Evolutionary conservation across 2,797 vertebrate genomes (phyloP).

Genomic region (Corythornis leucogaster): DNA sequence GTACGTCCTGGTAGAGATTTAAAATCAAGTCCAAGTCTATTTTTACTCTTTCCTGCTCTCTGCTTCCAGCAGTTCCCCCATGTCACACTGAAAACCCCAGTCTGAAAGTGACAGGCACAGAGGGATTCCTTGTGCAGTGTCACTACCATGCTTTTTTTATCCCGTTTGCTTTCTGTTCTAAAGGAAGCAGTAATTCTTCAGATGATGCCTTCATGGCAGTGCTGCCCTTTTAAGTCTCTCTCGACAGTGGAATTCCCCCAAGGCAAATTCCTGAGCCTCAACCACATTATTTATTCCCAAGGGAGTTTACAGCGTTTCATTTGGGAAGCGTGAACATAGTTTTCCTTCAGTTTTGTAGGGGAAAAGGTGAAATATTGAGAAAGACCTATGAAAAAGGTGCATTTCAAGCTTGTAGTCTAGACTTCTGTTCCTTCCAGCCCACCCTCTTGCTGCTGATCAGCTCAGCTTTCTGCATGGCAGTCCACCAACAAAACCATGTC

Average conservation of each 20-base stretch:
- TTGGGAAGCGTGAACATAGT: conserved; percentile 14
- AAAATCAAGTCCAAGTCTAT: background rate
- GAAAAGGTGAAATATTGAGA: background rate
- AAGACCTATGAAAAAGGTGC: background rate
- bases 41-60: background rate
- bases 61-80: background rate
- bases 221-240: background rate
- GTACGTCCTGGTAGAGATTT: background rate
- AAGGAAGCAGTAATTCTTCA: conserved; percentile 60
- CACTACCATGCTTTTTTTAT: conserved; percentile 1
- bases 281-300: conserved; percentile 49
- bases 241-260: background rate
- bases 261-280: conserved; percentile 40
- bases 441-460: background rate
- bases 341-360: conserved; percentile 15
- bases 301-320: background rate
- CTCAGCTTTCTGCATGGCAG: background rate
- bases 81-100: background rate
- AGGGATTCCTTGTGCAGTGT: background rate
- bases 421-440: background rate
- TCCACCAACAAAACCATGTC: background rate
- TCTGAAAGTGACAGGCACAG: background rate
- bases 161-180: conserved; percentile 19
- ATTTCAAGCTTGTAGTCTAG: background rate
- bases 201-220: conserved; percentile 18